A percentile compares a stretch with the other conserved stretches of the same genome.
phyloP scores from a whole-genome alignment of 2,797 vertebrate genomes.

The Myotis pilosus region DNA sequence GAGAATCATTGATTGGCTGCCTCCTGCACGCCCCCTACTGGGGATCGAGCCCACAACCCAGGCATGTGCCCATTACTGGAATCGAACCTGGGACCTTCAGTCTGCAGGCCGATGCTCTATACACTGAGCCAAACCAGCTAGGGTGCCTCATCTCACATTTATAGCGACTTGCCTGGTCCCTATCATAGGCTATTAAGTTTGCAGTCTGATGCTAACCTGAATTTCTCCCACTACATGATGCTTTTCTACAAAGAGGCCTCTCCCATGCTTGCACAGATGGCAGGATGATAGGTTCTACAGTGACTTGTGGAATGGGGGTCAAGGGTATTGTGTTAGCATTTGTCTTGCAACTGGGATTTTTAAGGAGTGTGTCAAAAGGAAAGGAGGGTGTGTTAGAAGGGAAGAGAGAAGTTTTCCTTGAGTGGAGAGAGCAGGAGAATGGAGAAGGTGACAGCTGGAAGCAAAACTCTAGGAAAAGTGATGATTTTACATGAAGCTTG shows the following conservation, averaged over 20 bases:
- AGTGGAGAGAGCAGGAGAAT: background rate
- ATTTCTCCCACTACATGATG: background rate
- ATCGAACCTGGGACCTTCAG: too few species aligned
- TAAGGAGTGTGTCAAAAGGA: background rate
- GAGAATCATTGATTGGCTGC: too few species aligned
- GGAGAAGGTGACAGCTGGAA: background rate
- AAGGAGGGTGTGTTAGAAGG: background rate
- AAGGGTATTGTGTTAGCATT: background rate
- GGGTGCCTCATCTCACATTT: background rate
- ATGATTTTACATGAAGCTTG: background rate
- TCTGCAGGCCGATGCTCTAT: too few species aligned
- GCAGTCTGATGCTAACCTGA: background rate
- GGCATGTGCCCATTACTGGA: too few species aligned
- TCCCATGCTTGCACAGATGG: background rate
- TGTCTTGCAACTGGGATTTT: conserved; percentile 11
- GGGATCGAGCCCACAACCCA: too few species aligned
- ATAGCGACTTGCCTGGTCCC: background rate
- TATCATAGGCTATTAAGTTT: background rate
- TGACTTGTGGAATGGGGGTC: background rate
- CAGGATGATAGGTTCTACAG: background rate
- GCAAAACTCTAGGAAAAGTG: background rate
- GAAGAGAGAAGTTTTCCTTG: background rate
- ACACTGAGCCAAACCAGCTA: too few species aligned
- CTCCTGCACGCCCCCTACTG: too few species aligned
- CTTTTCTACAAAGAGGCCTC: background rate